Evolutionary conservation across 2,113 vertebrate genomes (phyloP).

Genomic region (Dipodomys spectabilis): DNA sequence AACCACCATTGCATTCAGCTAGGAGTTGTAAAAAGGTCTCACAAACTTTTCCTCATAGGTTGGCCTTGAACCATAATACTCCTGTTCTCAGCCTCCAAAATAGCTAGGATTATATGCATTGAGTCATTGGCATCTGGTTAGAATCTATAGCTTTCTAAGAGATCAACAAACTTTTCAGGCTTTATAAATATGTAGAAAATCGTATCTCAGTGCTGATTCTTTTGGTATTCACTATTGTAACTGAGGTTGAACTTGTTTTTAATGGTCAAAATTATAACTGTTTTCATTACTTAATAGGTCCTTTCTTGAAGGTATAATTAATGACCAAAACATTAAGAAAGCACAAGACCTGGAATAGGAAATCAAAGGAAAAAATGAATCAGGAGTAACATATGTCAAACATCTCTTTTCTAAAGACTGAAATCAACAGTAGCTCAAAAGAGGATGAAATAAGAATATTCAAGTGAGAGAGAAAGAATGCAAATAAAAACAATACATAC

Average conservation of each 20-base stretch:
- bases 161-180: not conserved
- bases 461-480: conserved; percentile 34
- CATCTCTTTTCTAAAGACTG: not conserved
- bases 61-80: too few species aligned
- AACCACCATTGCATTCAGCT: too few species aligned
- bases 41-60: too few species aligned
- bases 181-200: conserved; percentile 8
- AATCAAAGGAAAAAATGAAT: not conserved
- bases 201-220: not conserved
- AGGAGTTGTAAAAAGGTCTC: too few species aligned
- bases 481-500: conserved; percentile 9
- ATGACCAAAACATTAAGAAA: not conserved
- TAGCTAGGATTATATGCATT: not conserved
- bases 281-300: not conserved
- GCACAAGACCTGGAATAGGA: not conserved
- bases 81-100: not conserved
- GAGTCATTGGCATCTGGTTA: too few species aligned
- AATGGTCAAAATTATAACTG: not conserved
- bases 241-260: not conserved
- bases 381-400: not conserved
- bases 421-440: not conserved
- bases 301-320: not conserved
- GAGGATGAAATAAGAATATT: not conserved
- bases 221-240: not conserved
- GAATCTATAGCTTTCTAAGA: not conserved